Evolutionary conservation across 2,888 invertebrate genomes (phyloP), one percentile per base, ranked within the genome.

Genomic region (Punctoribates punctum): DNA sequence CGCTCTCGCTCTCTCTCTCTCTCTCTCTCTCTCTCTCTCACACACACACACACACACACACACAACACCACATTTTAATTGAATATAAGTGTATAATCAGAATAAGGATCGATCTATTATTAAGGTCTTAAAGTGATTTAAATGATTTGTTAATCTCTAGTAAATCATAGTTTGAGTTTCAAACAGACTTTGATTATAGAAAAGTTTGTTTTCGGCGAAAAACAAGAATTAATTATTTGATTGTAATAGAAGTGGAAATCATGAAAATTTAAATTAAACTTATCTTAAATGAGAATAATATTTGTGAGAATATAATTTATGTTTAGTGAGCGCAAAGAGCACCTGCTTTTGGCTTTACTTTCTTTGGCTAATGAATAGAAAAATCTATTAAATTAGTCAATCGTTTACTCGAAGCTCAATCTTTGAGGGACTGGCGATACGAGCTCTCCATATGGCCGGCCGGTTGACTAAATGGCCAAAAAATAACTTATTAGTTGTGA

Each of bases 201-300:
- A 20, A 20, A 57, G 57, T 74, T 73, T 29, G 70, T 57, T 60
- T 54, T 54, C 13, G 62, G 34, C 34, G 17, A 73, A 29, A 62
- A 74, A 23, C 34, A 51, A 75, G 73, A 67, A 48, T 75, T 46
- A n/a, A 75, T 75, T 46, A 75, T 70, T 74, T 23, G 4, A 15
- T 62, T 74, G 75, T 20, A 62, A 57, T 17, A 57, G 9, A 23
- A 57, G 5, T 3, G 8, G 23, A 46, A 70, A 46, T 70, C 42
- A 70, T 46, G 42, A 70, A 70, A 46, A 42, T 70, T 70, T 13
- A 70, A 70, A 46, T 70, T 70, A 70, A 70, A 70, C 25, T 4
- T 46, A 46, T 34, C 15, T 38, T n/a, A 23, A 23, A 0, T 17
- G 42, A 34, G 13, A 42, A 70, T 65, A 46, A 38, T 70, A 42